phyloP scores from a whole-genome alignment of 2,113 vertebrate genomes.

The Cervus canadensis region DNA sequence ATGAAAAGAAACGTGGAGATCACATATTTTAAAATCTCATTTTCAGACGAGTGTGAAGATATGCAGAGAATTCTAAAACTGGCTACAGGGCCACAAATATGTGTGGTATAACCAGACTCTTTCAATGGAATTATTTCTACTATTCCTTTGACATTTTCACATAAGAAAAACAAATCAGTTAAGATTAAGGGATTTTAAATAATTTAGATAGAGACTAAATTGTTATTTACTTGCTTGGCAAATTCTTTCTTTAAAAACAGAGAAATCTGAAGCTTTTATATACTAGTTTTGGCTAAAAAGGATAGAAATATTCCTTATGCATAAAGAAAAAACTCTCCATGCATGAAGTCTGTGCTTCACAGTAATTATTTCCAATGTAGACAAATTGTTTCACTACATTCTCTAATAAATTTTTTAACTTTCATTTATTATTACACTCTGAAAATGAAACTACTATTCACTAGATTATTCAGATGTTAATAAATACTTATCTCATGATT shows the following conservation, averaged over 20 bases:
- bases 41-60: conserved; percentile 18
- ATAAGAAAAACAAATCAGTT: conserved; percentile 14
- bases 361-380: not conserved
- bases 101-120: not conserved
- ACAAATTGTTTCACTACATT: not conserved
- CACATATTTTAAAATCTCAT: conserved; percentile 28
- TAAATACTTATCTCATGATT: not conserved
- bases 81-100: not conserved
- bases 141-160: not conserved
- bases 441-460: not conserved
- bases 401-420: not conserved
- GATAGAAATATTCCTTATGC: not conserved
- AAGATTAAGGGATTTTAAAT: conserved; percentile 13
- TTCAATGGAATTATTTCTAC: not conserved
- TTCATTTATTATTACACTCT: not conserved
- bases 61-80: conserved; percentile 18
- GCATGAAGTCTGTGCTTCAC: not conserved
- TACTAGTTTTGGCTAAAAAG: not conserved
- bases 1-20: conserved; percentile 32
- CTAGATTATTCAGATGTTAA: not conserved
- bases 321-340: not conserved
- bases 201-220: not conserved
- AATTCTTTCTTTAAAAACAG: not conserved
- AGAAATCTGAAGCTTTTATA: not conserved
- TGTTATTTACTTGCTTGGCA: not conserved